Base-by-base conservation (phyloP, 2,888 invertebrate species). In the Hesperia comma region DNA sequence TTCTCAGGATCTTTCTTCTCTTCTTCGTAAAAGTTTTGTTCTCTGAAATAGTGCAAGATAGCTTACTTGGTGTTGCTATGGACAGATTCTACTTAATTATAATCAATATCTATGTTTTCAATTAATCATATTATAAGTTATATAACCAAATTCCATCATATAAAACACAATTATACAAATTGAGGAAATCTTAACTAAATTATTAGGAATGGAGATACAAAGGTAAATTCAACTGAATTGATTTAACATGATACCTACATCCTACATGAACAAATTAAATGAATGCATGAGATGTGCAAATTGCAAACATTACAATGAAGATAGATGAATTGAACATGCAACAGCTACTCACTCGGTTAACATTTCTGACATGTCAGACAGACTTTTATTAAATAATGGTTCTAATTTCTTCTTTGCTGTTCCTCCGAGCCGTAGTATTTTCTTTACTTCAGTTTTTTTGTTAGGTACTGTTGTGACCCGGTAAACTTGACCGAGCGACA, bases 401-500 rank as follows among this genome's bases (percentile, higher is more conserved):
- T 74, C 72, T 70, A 86, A 76, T 70, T 75, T 83, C 76, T 79
- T 84, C 76, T 85, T 91, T 69, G 87, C 83, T 40, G 82, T 79
- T 70, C 88, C 87, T 71, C 90, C 88, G 77, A 92, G 87, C 74
- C 85, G 93, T 86, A 94, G 92, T 70, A 93, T 94, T 90, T 93
- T 94, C 91, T 94, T 95, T 78, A 94, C 88, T 72, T 86, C 88
- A 72, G 86, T 87, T 79, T 92, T 93, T 76, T 90, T 89, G 75
- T 91, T 92, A 49, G 92, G 93, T 74, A 93, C 85, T 62, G 95
- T 95, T 57, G 95, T 95, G 79, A 93, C 92, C 79, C 93, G 94
- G 93, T 95, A 95, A 74, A 95, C 94, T 61, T 94, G 93, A 80
- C 94, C 94, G 81, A 95, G 87, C 78, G 93, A 94, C 78, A 93